Conservation (phyloP, 1,140 invertebrate genomes). For the Ylistrum balloti region DNA sequence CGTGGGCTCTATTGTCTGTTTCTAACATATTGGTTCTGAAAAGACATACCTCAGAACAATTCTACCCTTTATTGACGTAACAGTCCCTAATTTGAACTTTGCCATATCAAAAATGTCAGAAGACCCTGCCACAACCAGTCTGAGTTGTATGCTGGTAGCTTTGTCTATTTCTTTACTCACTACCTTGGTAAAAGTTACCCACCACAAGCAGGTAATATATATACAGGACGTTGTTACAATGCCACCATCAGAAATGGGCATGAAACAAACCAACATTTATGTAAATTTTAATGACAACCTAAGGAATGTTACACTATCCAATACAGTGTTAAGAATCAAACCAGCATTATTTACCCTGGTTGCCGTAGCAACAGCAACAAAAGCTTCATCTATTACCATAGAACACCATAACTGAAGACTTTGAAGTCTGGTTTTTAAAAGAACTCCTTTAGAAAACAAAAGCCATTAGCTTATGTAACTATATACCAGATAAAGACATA, state of each 20-base stretch:
- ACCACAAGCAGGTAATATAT: background rate
- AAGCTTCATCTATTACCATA: background rate
- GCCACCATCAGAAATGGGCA: background rate
- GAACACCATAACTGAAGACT: background rate
- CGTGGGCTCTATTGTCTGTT: background rate
- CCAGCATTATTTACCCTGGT: background rate
- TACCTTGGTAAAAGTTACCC: background rate
- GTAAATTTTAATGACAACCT: background rate
- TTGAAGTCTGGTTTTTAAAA: too few relatives aligned
- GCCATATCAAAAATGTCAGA: background rate
- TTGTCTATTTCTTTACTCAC: background rate
- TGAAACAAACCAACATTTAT: background rate
- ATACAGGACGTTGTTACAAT: background rate
- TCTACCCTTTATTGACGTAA: conserved; percentile 3
- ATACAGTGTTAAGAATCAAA: background rate
- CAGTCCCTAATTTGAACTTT: background rate
- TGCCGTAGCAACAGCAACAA: background rate
- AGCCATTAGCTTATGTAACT: too few relatives aligned
- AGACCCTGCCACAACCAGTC: background rate
- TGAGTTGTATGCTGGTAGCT: background rate
- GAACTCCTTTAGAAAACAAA: too few relatives aligned
- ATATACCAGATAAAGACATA: too few relatives aligned
- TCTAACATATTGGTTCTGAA: background rate
- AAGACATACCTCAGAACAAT: background rate
- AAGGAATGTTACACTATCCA: background rate